Evolutionary conservation across 92 coral and sea anemone genomes (phyloP).

Genomic region (Scolanthus callimorphus): DNA sequence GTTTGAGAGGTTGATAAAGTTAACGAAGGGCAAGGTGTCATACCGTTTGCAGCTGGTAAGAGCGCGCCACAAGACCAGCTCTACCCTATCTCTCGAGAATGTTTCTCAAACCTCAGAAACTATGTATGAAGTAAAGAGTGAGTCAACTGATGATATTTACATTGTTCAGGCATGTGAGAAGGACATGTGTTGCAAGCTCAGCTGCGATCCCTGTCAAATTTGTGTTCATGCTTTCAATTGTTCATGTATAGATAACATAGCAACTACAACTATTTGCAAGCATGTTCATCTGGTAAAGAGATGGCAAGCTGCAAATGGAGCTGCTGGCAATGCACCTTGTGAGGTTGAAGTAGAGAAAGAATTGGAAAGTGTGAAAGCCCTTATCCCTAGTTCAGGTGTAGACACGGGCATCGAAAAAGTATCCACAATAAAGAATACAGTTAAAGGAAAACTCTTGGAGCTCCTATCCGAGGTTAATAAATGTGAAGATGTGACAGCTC

Average conservation of each 20-base stretch:
- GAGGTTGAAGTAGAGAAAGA: too few relatives aligned
- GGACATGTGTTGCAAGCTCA: slow-evolving; percentile 4
- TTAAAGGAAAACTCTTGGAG: background rate
- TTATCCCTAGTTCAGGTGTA: background rate
- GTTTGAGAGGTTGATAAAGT: slow-evolving; percentile 18
- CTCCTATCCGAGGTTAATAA: background rate
- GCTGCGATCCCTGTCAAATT: slow-evolving; percentile 22
- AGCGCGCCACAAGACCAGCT: slow-evolving; percentile 14
- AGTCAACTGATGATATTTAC: background rate
- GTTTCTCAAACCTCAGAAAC: background rate
- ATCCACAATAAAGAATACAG: background rate
- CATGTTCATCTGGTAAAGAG: background rate
- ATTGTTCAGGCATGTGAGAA: background rate
- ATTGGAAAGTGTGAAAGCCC: background rate
- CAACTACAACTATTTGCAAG: background rate
- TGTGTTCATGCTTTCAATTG: slow-evolving; percentile 14
- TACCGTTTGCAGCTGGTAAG: slow-evolving; percentile 11
- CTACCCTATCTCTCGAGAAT: background rate
- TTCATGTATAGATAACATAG: slow-evolving; percentile 2
- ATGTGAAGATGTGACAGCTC: background rate
- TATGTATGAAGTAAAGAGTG: background rate
- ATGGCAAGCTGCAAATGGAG: background rate
- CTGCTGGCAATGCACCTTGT: background rate
- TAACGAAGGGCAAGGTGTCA: slow-evolving; percentile 24
- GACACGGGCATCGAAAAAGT: background rate